phyloP scores from a whole-genome alignment of 2,888 invertebrate species.

The Drosophila longiperda region DNA sequence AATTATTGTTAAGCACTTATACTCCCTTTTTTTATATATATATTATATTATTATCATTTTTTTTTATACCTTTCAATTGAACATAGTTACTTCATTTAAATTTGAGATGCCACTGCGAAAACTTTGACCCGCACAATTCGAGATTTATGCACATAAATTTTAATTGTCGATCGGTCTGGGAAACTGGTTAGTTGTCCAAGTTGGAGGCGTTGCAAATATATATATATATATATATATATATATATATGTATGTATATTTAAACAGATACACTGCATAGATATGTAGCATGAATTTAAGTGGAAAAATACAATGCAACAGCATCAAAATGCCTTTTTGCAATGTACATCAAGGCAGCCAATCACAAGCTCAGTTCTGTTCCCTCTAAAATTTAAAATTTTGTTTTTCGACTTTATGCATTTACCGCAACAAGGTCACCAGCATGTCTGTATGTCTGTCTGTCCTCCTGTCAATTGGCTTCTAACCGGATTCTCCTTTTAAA shows the following conservation, averaged over 20 bases:
- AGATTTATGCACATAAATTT: constrained; percentile 14
- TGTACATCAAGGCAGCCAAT: constrained; percentile 28
- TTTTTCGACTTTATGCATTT: background rate
- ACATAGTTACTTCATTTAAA: constrained; percentile 1
- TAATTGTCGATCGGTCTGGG: constrained; percentile 22
- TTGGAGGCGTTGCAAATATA: background rate
- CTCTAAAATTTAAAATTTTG: background rate
- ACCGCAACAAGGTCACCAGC: constrained; percentile 18
- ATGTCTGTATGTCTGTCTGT: background rate
- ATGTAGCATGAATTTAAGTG: constrained; percentile 27
- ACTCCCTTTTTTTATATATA: background rate
- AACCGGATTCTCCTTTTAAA: constrained; percentile 6
- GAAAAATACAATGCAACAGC: constrained; percentile 1
- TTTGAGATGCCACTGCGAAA: background rate
- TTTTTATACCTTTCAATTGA: background rate
- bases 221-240: too few relatives aligned
- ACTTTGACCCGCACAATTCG: constrained; percentile 34
- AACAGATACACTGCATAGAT: background rate
- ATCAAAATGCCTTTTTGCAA: background rate
- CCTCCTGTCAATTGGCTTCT: background rate
- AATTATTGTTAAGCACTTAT: background rate
- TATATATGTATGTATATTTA: background rate
- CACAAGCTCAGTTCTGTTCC: constrained; percentile 30
- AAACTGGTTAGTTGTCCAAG: constrained; percentile 26
- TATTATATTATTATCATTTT: background rate